A percentile compares a stretch with the other conserved stretches of the same genome.
phyloP scores from a whole-genome alignment of 2,797 vertebrate genomes.

The Neosilurus mollespiculum region DNA sequence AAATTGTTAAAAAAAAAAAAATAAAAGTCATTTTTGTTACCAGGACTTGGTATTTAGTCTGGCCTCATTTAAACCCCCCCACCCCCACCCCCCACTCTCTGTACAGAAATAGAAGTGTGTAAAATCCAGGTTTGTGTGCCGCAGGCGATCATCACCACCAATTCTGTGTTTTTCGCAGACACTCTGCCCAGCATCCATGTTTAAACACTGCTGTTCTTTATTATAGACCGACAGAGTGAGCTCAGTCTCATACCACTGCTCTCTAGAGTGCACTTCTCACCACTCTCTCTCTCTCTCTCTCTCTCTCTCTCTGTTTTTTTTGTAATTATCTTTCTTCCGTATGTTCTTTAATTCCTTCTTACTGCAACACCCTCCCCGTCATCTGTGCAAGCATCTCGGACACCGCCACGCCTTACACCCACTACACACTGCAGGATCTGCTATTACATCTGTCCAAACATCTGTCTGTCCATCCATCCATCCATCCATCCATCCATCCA shows the following conservation, averaged over 20 bases:
- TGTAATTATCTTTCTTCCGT: background rate
- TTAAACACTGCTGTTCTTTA: background rate
- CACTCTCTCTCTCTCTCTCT: background rate
- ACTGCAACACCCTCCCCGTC: background rate
- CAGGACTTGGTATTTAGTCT: background rate
- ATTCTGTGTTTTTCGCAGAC: background rate
- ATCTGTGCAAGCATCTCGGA: background rate
- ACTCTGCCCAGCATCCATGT: background rate
- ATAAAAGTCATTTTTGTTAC: background rate
- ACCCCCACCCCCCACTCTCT: background rate
- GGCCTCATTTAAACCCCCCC: background rate
- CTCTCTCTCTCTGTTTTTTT: background rate
- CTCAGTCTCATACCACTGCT: background rate
- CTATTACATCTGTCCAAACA: background rate
- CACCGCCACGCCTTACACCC: constrained; percentile 3
- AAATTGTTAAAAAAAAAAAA: too few relatives aligned
- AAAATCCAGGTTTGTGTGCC: background rate
- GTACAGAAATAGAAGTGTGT: background rate
- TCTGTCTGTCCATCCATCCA: background rate
- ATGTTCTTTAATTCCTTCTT: background rate
- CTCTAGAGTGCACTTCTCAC: constrained; percentile 1
- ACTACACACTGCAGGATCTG: background rate
- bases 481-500: background rate
- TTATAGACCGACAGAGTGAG: background rate
- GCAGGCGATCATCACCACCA: background rate